A percentile compares a stretch with the other conserved stretches of the same genome.
Conservation (phyloP, 1,140 invertebrate species). For the Pseudomyrmex concolor region DNA sequence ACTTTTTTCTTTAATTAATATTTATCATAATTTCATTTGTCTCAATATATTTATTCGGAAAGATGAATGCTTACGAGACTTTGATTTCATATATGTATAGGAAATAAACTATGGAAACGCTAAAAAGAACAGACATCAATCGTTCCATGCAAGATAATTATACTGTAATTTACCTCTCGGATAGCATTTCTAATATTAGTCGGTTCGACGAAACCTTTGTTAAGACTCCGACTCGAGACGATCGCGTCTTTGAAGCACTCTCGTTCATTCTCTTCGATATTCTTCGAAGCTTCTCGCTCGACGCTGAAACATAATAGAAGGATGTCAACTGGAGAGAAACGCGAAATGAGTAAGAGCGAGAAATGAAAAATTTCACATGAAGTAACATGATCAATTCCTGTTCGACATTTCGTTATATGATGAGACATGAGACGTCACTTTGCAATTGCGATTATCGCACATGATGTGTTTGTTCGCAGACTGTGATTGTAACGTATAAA, state of each 20-base stretch:
- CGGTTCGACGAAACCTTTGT: conserved; percentile 79
- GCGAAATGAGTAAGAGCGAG: too few species aligned
- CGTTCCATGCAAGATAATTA: not conserved
- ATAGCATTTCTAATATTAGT: conserved; percentile 74
- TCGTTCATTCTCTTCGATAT: conserved; percentile 82
- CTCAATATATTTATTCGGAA: not conserved
- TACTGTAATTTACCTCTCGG: conserved; percentile 73
- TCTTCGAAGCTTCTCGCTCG: conserved; percentile 81
- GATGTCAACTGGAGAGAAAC: not conserved
- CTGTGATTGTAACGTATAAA: not conserved
- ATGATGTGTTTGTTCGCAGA: not conserved
- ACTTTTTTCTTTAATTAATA: too few species aligned
- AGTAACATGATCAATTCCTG: too few species aligned
- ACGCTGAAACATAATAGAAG: conserved; percentile 75
- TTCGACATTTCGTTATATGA: not conserved
- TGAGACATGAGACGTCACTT: too few species aligned
- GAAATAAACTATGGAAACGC: not conserved
- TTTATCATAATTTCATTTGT: not conserved
- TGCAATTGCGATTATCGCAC: too few species aligned
- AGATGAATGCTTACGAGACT: not conserved
- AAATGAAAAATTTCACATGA: too few species aligned
- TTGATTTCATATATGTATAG: not conserved
- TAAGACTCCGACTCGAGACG: conserved; percentile 80
- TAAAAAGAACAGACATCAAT: not conserved
- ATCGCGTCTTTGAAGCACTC: conserved; percentile 82